These are phyloP conservation scores for Atlantisia rogersi DNA, from an alignment of 2,113 vertebrate species.

Conservation along the genomic window DNA sequence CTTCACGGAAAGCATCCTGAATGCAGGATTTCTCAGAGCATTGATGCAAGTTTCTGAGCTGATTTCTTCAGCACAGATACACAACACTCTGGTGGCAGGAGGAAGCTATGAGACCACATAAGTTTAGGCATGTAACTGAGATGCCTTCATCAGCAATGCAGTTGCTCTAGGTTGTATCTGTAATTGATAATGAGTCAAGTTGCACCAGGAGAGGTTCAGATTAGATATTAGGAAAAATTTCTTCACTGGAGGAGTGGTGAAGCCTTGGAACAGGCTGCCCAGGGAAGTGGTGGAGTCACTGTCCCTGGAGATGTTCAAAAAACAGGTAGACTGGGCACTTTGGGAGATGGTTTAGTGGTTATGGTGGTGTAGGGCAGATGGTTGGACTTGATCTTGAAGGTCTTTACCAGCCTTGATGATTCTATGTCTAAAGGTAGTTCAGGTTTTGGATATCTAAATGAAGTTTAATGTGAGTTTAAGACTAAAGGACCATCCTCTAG, in stretches of 20 bases:
- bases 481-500: background rate
- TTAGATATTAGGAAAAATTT: too few species aligned
- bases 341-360: too few species aligned
- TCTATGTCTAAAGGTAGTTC: background rate
- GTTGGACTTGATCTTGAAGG: too few species aligned
- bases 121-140: background rate
- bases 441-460: background rate
- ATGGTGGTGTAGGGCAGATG: too few species aligned
- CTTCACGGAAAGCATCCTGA: background rate
- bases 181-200: background rate
- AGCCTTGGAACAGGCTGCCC: too few species aligned
- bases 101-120: background rate
- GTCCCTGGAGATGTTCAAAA: too few species aligned
- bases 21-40: background rate
- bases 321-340: too few species aligned
- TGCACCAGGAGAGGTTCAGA: too few species aligned
- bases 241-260: too few species aligned
- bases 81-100: background rate
- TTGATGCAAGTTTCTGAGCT: background rate
- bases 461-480: background rate
- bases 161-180: background rate
- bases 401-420: too few species aligned
- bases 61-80: background rate
- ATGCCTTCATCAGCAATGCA: background rate
- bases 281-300: too few species aligned